Evolutionary conservation across 2,888 invertebrate genomes (phyloP).

Genomic region (Parelbella ahira): DNA sequence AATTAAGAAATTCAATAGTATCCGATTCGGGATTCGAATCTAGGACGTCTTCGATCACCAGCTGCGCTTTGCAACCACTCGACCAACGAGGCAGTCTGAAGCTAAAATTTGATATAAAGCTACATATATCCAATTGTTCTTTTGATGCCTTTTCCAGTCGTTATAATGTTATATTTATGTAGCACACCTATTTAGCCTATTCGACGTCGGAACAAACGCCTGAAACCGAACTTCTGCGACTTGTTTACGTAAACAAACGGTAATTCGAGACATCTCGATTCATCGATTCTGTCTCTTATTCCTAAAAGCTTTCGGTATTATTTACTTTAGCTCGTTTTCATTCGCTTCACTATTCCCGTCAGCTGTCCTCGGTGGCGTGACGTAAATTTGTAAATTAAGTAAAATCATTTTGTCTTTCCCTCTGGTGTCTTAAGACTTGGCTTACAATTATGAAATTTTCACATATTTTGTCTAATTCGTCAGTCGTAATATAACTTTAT

Average conservation of each 20-base stretch:
- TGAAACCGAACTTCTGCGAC: not conserved
- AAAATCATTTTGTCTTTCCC: not conserved
- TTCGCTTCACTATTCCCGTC: not conserved
- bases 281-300: constrained; percentile 1
- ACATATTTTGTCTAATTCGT: not conserved
- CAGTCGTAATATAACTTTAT: not conserved
- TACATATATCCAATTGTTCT: too few species aligned
- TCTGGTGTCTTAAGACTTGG: too few species aligned
- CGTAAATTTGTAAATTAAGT: not conserved
- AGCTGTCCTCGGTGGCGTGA: not conserved
- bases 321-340: not conserved
- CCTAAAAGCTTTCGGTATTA: constrained; percentile 2
- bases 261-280: not conserved
- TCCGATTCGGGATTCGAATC: too few species aligned
- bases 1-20: too few species aligned
- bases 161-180: too few species aligned
- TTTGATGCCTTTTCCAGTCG: too few species aligned
- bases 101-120: too few species aligned
- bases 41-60: too few species aligned
- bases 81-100: too few species aligned
- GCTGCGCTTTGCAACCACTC: too few species aligned
- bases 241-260: constrained; percentile 3
- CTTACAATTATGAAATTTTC: not conserved
- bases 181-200: not conserved
- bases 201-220: not conserved